Percentiles rank a stretch among this genome's conserved stretches.
These are phyloP conservation scores for Cygnus atratus DNA, from an alignment of 2,113 vertebrate genomes.

Conservation along the genomic window DNA sequence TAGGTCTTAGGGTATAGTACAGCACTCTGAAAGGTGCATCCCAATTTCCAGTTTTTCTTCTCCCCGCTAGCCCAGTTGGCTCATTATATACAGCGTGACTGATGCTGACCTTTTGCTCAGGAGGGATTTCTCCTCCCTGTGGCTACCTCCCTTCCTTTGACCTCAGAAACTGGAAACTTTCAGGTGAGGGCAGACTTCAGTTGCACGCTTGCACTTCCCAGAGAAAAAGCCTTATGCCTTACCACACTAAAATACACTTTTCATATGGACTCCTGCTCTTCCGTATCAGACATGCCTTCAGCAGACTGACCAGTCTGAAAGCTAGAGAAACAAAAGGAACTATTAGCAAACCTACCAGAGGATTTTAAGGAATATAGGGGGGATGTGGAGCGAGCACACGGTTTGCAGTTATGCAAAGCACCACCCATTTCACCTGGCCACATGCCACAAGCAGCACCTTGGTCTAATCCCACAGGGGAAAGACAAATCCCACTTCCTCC, in stretches of 20 bases:
- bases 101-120: no score
- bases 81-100: neutral
- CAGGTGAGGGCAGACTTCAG: neutral
- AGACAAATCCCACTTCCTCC: neutral
- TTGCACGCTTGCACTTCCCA: neutral
- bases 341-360: neutral
- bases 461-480: neutral
- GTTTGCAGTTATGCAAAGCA: no score
- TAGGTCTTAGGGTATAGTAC: neutral
- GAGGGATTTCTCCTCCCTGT: no score
- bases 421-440: neutral
- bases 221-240: neutral
- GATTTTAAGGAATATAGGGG: neutral
- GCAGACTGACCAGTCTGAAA: neutral
- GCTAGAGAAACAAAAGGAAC: neutral
- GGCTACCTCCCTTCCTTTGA: neutral
- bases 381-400: neutral
- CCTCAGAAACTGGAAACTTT: neutral
- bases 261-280: neutral
- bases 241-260: neutral
- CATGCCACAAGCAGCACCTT: neutral
- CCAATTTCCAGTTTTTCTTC: neutral
- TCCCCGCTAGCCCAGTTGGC: neutral
- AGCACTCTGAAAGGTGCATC: neutral
- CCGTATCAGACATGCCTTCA: accelerated